phyloP scores from a whole-genome alignment of 2,888 invertebrate species.

The Polymixis lichenea region DNA sequence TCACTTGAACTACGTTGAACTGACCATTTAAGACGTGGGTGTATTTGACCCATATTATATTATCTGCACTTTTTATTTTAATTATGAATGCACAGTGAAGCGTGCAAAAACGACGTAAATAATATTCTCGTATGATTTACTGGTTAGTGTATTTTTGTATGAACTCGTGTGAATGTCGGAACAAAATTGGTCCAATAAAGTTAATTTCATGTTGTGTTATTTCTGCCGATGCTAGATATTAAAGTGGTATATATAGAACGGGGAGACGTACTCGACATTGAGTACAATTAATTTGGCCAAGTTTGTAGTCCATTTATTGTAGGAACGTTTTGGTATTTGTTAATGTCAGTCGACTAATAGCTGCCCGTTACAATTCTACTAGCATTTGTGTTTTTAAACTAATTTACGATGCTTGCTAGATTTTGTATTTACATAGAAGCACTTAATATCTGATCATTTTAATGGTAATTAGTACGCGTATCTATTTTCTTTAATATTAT shows the following conservation, averaged over 20 bases:
- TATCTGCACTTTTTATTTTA: conserved; percentile 24
- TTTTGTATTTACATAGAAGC: conserved; percentile 32
- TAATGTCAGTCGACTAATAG: conserved; percentile 48
- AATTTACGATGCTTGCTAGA: conserved; percentile 58
- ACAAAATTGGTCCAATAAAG: conserved; percentile 56
- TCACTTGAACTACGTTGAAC: conserved; percentile 43
- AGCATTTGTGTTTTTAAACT: conserved; percentile 61
- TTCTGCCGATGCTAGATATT: conserved; percentile 60
- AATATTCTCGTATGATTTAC: conserved; percentile 23
- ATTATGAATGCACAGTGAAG: conserved; percentile 15
- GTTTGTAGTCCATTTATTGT: conserved; percentile 56
- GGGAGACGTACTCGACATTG: conserved; percentile 48
- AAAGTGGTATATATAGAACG: conserved; percentile 46
- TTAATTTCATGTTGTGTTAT: conserved; percentile 68
- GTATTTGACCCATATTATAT: conserved; percentile 39
- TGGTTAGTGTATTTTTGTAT: conserved; percentile 31
- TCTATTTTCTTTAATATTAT: not conserved
- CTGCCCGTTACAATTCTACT: conserved; percentile 51
- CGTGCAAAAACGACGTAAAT: conserved; percentile 27
- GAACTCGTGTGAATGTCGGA: conserved; percentile 46
- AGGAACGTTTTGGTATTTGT: conserved; percentile 52
- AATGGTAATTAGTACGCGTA: conserved; percentile 21
- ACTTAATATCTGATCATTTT: conserved; percentile 30
- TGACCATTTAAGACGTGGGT: conserved; percentile 44
- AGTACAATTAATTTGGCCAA: conserved; percentile 67